Evolutionary conservation across 30 jellyfish, hydroid and myxozoan species (phyloP).

Genomic region (Aurelia sp.): DNA sequence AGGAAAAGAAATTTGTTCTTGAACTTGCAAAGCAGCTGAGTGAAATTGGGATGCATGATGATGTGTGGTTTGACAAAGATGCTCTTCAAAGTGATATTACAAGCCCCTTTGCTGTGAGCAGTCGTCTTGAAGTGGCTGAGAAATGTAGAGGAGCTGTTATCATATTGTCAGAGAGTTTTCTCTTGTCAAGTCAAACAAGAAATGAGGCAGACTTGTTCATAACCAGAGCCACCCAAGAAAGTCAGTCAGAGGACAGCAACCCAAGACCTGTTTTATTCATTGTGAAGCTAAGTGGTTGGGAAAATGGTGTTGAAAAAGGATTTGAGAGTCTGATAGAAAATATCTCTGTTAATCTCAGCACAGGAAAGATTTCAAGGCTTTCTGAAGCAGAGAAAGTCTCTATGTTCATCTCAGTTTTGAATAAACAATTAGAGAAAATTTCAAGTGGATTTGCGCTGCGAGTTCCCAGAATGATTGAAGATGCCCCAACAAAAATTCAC

Average conservation of each 20-base stretch:
- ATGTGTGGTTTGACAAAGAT: slow-evolving; percentile 61
- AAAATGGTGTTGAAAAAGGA: slow-evolving; percentile 9
- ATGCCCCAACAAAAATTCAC: background rate
- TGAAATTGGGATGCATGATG: slow-evolving; percentile 67
- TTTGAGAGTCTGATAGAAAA: background rate
- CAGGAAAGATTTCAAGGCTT: slow-evolving; percentile 43
- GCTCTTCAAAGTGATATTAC: slow-evolving; percentile 30
- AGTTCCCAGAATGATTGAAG: slow-evolving; percentile 41
- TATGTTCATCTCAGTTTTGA: slow-evolving; percentile 37
- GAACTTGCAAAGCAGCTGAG: slow-evolving; percentile 49
- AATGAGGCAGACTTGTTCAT: slow-evolving; percentile 48
- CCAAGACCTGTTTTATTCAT: slow-evolving; percentile 1
- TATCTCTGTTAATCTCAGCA: slow-evolving; percentile 40
- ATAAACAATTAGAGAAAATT: slow-evolving; percentile 32
- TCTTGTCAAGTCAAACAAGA: slow-evolving; percentile 44
- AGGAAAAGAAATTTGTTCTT: slow-evolving; percentile 53
- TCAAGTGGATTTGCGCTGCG: slow-evolving; percentile 26
- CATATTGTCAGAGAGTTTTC: slow-evolving; percentile 37
- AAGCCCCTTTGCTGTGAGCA: slow-evolving; percentile 38
- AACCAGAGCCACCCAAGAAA: background rate
- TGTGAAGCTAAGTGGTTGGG: slow-evolving; percentile 23
- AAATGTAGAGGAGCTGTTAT: slow-evolving; percentile 66
- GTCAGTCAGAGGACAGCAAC: background rate
- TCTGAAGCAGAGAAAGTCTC: slow-evolving; percentile 75
- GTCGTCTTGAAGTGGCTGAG: slow-evolving; percentile 68